Percentiles rank a stretch among this genome's conserved stretches.
phyloP scores from a whole-genome alignment of 2,888 invertebrate genomes.

The Platypus cylindrus region DNA sequence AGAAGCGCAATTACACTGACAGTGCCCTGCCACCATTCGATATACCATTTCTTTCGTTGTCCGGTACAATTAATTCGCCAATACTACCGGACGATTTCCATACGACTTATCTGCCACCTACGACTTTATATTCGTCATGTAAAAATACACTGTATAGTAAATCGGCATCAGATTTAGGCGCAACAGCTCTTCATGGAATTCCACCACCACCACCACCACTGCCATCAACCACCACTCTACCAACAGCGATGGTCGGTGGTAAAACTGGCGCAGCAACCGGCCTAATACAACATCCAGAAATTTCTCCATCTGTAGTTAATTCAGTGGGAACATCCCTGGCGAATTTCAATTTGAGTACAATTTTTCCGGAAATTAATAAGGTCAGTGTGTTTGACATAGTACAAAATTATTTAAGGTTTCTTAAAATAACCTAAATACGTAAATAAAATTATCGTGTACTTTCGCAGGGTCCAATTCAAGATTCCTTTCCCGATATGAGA shows the following conservation, averaged over 20 bases:
- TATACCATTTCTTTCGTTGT: slow-evolving; percentile 31
- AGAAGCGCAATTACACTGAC: slow-evolving; percentile 22
- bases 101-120: slow-evolving; percentile 29
- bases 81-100: slow-evolving; percentile 35
- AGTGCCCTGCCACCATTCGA: slow-evolving; percentile 27
- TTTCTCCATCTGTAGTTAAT: slow-evolving; percentile 25
- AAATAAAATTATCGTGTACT: no score
- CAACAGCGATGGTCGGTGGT: no score
- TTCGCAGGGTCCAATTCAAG: slow-evolving; percentile 11
- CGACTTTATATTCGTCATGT: slow-evolving; percentile 30
- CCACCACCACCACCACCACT: slow-evolving; percentile 11
- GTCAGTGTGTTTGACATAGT: slow-evolving; percentile 17
- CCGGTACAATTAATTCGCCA: slow-evolving; percentile 32
- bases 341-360: slow-evolving; percentile 71
- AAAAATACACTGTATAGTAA: slow-evolving; percentile 33
- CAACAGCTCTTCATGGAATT: slow-evolving; percentile 22
- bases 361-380: slow-evolving; percentile 70
- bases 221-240: no score
- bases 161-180: slow-evolving; percentile 22
- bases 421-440: background rate
- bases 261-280: no score
- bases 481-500: slow-evolving; percentile 9
- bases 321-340: slow-evolving; percentile 44
- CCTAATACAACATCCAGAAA: slow-evolving; percentile 29
- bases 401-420: background rate